These are phyloP conservation scores for Euura saliciscinereae DNA, from an alignment of 1,140 invertebrate genomes.

Conservation along the genomic window DNA sequence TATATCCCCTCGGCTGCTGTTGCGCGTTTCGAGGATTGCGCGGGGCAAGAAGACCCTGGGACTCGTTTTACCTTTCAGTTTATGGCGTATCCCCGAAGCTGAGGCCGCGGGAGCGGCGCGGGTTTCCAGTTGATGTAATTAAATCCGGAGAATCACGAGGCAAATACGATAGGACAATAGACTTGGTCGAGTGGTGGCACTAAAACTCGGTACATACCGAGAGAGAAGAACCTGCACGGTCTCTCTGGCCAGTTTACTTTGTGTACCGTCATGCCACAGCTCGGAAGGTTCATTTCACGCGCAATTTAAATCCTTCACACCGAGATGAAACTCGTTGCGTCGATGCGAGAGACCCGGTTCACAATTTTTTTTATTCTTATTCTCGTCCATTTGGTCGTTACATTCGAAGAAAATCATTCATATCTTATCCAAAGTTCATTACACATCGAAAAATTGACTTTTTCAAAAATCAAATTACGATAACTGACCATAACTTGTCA, in stretches of 20 bases:
- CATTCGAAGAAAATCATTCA: too few species aligned
- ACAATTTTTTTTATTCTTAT: too few species aligned
- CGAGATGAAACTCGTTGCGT: too few species aligned
- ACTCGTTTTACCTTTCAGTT: neutral
- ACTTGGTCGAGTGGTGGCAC: too few species aligned
- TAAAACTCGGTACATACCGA: too few species aligned
- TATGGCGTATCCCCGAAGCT: neutral
- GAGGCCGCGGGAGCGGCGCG: neutral
- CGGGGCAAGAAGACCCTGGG: neutral
- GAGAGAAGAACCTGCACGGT: neutral
- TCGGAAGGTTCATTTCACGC: neutral
- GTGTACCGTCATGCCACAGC: neutral
- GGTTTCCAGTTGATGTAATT: neutral
- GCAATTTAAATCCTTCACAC: neutral
- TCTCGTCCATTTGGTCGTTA: too few species aligned
- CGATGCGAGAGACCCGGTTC: too few species aligned
- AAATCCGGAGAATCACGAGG: conserved; percentile 2
- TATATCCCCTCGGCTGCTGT: neutral
- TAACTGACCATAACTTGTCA: too few species aligned
- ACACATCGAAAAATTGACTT: too few species aligned
- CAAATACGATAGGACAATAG: neutral
- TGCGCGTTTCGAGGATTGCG: neutral
- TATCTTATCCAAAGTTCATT: too few species aligned
- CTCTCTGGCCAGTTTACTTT: neutral
- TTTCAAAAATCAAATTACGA: too few species aligned